These are phyloP conservation scores for Pristis pectinata DNA, from an alignment of 2,797 vertebrate genomes.

Conservation along the genomic window DNA sequence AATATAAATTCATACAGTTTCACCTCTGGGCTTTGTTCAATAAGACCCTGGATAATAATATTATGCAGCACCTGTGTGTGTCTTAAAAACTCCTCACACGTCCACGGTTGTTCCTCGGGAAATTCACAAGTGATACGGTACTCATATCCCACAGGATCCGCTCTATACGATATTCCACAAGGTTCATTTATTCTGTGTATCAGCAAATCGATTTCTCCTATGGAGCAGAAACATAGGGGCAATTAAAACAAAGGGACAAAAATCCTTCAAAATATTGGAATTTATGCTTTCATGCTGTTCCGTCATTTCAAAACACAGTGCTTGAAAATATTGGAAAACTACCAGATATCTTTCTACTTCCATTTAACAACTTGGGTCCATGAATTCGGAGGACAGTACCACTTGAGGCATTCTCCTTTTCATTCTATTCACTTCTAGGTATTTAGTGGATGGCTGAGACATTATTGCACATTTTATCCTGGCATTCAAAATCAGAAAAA, in stretches of 20 bases:
- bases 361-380: neutral
- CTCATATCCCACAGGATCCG: conserved; percentile 80
- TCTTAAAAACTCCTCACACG: conserved; percentile 74
- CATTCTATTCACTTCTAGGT: neutral
- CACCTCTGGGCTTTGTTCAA: neutral
- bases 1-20: neutral
- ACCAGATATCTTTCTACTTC: neutral
- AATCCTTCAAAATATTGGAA: neutral
- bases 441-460: neutral
- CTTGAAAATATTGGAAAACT: neutral
- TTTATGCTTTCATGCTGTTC: neutral
- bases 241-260: neutral
- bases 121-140: conserved; percentile 64
- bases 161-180: conserved; percentile 81
- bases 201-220: conserved; percentile 76
- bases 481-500: neutral
- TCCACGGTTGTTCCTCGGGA: conserved; percentile 72
- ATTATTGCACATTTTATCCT: neutral
- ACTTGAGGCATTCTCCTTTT: neutral
- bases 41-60: neutral
- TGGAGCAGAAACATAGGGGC: conserved; percentile 31
- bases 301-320: neutral
- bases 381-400: neutral
- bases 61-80: neutral
- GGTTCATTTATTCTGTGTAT: conserved; percentile 73